Conservation (phyloP, 2,797 vertebrate species). For the Anabacerthia variegaticeps region DNA sequence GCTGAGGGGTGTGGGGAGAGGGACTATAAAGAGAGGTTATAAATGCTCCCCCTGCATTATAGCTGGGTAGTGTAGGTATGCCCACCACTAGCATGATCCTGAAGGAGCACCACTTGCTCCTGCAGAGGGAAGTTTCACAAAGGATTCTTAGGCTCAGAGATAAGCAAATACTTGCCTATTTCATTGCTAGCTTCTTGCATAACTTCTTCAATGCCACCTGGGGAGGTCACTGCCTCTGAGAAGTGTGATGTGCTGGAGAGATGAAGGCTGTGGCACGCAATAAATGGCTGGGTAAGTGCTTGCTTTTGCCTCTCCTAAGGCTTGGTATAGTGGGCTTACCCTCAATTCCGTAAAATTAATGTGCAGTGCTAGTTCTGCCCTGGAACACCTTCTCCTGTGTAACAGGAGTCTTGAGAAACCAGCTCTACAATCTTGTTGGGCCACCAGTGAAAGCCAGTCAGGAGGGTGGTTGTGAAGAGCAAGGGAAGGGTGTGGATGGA, state of each 20-base stretch:
- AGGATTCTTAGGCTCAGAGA: background rate
- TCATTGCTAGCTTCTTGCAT: background rate
- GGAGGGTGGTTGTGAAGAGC: background rate
- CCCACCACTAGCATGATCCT: background rate
- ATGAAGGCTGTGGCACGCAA: background rate
- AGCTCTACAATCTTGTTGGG: rapidly evolving
- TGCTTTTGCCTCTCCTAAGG: background rate
- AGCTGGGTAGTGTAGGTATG: rapidly evolving
- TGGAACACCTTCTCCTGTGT: background rate
- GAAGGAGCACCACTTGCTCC: rapidly evolving
- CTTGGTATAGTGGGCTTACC: rapidly evolving
- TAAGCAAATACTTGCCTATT: background rate
- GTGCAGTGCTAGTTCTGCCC: background rate
- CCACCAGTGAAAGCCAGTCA: background rate
- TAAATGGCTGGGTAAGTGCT: background rate
- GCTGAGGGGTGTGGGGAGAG: background rate
- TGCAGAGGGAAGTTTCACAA: too few species aligned
- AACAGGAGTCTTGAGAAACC: background rate
- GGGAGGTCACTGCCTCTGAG: background rate
- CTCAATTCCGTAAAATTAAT: rapidly evolving
- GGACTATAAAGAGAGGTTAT: background rate
- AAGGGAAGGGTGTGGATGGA: background rate
- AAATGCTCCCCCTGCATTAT: rapidly evolving
- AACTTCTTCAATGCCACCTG: background rate
- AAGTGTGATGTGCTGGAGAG: background rate